Percentiles rank a stretch among this genome's conserved stretches.
These are phyloP conservation scores for Onthophagus sagittarius DNA, from an alignment of 2,888 invertebrate genomes.

Conservation along the genomic window DNA sequence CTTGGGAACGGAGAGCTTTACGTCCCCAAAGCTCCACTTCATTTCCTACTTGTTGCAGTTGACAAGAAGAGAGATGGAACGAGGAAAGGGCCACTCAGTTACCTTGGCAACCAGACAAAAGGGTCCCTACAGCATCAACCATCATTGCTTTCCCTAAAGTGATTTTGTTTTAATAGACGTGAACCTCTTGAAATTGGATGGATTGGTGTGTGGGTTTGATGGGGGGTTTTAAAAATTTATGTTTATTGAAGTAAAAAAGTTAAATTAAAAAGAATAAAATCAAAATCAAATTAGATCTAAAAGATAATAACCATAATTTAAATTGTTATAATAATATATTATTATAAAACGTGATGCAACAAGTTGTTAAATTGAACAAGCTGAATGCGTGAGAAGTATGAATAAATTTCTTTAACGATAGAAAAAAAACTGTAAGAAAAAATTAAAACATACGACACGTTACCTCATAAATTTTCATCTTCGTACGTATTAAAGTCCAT, in stretches of 20 bases:
- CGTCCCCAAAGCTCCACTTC: constrained; percentile 19
- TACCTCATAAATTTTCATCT: not conserved
- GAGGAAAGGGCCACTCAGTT: constrained; percentile 31
- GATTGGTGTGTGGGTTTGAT: too few species aligned
- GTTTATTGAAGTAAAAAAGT: too few species aligned
- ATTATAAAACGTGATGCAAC: not conserved
- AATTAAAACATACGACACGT: not conserved
- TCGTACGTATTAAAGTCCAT: not conserved
- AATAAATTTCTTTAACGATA: not conserved
- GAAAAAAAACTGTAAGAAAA: not conserved
- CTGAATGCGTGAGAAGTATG: not conserved
- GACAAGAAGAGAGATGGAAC: not conserved
- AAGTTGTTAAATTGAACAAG: not conserved
- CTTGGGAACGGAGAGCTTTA: constrained; percentile 25
- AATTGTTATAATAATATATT: not conserved
- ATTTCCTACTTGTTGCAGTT: constrained; percentile 32
- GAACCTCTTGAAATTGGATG: too few species aligned
- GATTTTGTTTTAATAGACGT: constrained; percentile 13
- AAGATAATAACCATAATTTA: too few species aligned
- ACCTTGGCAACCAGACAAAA: constrained; percentile 32
- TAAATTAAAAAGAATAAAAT: too few species aligned
- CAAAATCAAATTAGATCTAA: too few species aligned
- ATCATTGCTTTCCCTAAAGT: constrained; percentile 16
- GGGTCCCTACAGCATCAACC: constrained; percentile 22
- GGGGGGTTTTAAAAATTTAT: too few species aligned